Evolutionary conservation across 2,888 invertebrate genomes (phyloP).

Genomic region (Cactoblastis cactorum): DNA sequence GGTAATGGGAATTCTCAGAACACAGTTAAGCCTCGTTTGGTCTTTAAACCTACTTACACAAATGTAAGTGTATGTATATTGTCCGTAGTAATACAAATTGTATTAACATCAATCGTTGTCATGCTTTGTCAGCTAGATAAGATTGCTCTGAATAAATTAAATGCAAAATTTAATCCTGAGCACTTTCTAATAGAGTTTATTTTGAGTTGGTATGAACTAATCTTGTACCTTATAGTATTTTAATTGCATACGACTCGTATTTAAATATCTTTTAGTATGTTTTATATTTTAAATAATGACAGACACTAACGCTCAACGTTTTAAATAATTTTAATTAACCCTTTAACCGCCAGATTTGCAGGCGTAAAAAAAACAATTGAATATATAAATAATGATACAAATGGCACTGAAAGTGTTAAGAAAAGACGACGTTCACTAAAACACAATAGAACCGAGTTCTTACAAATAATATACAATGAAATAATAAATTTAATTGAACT

Average conservation of each 20-base stretch:
- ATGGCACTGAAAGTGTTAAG: no score
- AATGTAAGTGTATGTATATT: neutral
- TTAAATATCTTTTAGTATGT: neutral
- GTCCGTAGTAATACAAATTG: neutral
- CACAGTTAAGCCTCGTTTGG: conserved; percentile 6
- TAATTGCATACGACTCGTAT: neutral
- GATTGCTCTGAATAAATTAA: neutral
- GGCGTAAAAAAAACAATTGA: no score
- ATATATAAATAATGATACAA: no score
- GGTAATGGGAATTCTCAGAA: neutral
- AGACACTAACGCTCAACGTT: no score
- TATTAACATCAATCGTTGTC: conserved; percentile 1
- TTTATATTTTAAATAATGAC: no score
- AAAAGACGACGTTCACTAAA: no score
- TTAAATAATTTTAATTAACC: no score
- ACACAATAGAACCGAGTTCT: no score
- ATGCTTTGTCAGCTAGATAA: neutral
- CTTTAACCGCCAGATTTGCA: no score
- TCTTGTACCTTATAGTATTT: no score
- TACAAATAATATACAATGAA: no score
- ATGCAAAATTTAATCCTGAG: neutral
- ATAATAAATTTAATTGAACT: no score
- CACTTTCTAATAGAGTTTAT: neutral
- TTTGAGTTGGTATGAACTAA: neutral
- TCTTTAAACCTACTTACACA: conserved; percentile 6